Evolutionary conservation across 2,888 invertebrate species (phyloP), one percentile per base, ranked within the genome.

Genomic region (Acleris emargana): DNA sequence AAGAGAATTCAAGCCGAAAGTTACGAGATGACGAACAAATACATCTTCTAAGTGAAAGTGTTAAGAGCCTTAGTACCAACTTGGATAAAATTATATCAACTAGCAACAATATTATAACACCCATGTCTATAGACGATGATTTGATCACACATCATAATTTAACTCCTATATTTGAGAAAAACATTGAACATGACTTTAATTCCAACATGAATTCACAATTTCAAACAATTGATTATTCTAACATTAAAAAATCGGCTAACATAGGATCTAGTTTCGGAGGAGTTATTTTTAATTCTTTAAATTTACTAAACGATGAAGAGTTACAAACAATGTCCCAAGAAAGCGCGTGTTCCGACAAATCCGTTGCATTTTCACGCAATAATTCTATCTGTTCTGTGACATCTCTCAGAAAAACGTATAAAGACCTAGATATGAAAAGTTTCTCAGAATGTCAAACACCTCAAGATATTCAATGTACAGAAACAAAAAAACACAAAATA

Each of bases 371-470:
- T 9, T 71, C 74, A 6, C 64, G 75, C 9, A 75, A 72, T 38
- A 73, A 74, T 50, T 89, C 89, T 0, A 62, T 73, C 25, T 75
- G 74, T 20, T 88, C 90, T 0, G 80, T 88, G 0, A 66, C 68
- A 0, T 83, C 88, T 0, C 70, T 88, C 18, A 79, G 75, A 52
- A 86, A 85, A 67, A 81, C 80, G 0, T 91, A 88, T 54, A 88
- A 83, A 72, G 83, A 91, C 68, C 71, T 91, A 42, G 91, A 91
- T 51, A 64, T 67, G 5, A 82, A 83, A 58, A 89, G 88, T 70
- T 82, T 79, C 67, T 81, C 81, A 68, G 78, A 60, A 32, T 47
- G 45, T 7, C 13, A 50, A 52, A 50, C 38, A 45, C 6, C 32
- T 7, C 13, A 6, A 28, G 57, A 49, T 38, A 4, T 3, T 0